phyloP scores from a whole-genome alignment of 2,113 vertebrate genomes.

The Eidolon helvum region DNA sequence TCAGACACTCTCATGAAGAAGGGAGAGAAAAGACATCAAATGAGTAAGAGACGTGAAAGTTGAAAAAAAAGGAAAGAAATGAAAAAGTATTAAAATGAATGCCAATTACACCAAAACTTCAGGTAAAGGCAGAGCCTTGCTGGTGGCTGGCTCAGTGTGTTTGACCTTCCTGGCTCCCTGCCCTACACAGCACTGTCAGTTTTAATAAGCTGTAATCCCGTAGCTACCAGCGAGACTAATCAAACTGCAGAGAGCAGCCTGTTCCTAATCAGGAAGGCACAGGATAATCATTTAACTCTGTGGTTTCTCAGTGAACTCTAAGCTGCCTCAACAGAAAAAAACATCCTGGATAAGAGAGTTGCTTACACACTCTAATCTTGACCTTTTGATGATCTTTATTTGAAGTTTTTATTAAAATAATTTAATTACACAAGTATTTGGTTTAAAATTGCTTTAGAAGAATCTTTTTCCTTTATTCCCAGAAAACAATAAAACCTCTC shows the following conservation, averaged over 20 bases:
- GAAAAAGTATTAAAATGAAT: slow-evolving; percentile 38
- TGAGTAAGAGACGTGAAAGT: neutral
- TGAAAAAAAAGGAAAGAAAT: neutral
- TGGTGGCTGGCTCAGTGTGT: slow-evolving; percentile 36
- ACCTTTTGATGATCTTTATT: slow-evolving; percentile 58
- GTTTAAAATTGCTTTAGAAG: slow-evolving; percentile 39
- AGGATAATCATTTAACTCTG: slow-evolving; percentile 18
- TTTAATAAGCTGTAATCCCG: slow-evolving; percentile 69
- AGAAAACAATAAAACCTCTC: neutral
- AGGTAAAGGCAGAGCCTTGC: slow-evolving; percentile 47
- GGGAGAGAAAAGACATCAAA: neutral
- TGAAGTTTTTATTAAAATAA: slow-evolving; percentile 58
- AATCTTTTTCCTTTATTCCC: slow-evolving; percentile 23
- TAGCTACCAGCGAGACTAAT: slow-evolving; percentile 56
- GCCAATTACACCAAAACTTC: slow-evolving; percentile 12
- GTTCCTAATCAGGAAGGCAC: slow-evolving; percentile 52
- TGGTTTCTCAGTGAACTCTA: slow-evolving; percentile 23
- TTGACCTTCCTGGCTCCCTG: slow-evolving; percentile 73
- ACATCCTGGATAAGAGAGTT: neutral
- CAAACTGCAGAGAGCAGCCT: slow-evolving; percentile 63
- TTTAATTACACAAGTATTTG: slow-evolving; percentile 53
- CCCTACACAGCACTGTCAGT: slow-evolving; percentile 65
- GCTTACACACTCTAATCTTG: neutral
- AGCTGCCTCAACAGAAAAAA: neutral
- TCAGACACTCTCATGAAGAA: neutral